A percentile compares a stretch with the other conserved stretches of the same genome.
phyloP scores from a whole-genome alignment of 2,113 vertebrate genomes.

The Cephalopholis sonnerati region DNA sequence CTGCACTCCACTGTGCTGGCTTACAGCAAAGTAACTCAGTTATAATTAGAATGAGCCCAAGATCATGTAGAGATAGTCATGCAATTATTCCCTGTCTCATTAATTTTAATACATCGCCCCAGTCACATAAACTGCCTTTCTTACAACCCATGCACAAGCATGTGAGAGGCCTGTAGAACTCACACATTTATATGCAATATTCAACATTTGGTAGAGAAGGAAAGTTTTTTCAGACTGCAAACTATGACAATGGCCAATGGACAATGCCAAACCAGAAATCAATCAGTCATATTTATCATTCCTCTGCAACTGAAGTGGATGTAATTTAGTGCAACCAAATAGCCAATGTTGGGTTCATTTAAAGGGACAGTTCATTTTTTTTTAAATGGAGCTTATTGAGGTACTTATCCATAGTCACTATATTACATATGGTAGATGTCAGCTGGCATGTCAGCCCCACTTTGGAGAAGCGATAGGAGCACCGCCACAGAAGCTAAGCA shows the following conservation, averaged over 20 bases:
- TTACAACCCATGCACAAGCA: neutral
- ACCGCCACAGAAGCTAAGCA: too few species aligned
- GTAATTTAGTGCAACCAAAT: neutral
- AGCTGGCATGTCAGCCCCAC: too few species aligned
- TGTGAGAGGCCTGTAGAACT: neutral
- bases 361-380: too few species aligned
- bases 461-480: too few species aligned
- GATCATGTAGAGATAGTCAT: neutral
- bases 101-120: neutral
- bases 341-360: neutral
- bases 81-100: neutral
- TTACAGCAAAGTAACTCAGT: neutral
- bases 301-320: neutral
- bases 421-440: too few species aligned
- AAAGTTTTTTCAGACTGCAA: neutral
- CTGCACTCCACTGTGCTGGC: neutral
- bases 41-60: neutral
- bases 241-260: neutral
- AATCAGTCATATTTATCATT: neutral
- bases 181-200: neutral
- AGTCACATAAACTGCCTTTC: neutral
- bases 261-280: neutral
- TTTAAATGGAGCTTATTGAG: too few species aligned
- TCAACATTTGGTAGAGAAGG: too few species aligned
- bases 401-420: too few species aligned